Evolutionary conservation across 2,797 vertebrate species (phyloP).

Genomic region (Manis crassicaudata): DNA sequence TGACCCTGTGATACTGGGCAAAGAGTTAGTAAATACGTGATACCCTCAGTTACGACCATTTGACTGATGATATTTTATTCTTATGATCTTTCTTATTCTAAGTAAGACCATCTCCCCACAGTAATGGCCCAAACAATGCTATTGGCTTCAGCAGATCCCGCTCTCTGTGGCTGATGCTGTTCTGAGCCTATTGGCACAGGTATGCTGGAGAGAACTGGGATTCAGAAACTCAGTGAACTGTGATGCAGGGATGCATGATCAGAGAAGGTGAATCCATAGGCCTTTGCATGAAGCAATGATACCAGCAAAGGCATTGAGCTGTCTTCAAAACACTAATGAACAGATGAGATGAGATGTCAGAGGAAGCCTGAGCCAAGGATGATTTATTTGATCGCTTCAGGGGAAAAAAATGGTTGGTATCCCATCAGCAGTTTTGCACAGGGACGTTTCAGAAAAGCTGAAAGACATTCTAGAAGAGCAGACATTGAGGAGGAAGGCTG

Average conservation of each 20-base stretch:
- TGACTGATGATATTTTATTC: background rate
- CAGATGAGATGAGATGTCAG: background rate
- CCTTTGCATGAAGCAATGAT: background rate
- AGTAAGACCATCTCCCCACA: background rate
- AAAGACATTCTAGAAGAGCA: background rate
- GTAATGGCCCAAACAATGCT: background rate
- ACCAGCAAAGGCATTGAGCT: background rate
- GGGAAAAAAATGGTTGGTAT: background rate
- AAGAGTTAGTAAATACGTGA: background rate
- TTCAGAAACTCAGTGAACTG: background rate
- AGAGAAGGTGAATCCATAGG: background rate
- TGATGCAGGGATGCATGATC: background rate
- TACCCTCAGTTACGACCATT: background rate
- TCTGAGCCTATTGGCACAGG: background rate
- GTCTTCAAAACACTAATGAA: background rate
- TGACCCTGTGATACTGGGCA: background rate
- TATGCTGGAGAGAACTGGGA: background rate
- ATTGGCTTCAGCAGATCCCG: background rate
- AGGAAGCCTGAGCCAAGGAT: background rate
- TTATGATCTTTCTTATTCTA: background rate
- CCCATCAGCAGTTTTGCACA: background rate
- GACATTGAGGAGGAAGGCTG: background rate
- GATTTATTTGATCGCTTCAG: background rate
- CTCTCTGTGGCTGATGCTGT: background rate
- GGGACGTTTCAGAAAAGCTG: background rate